Conservation (phyloP, 2,797 vertebrate genomes). For the Melanotaenia trifasciata region DNA sequence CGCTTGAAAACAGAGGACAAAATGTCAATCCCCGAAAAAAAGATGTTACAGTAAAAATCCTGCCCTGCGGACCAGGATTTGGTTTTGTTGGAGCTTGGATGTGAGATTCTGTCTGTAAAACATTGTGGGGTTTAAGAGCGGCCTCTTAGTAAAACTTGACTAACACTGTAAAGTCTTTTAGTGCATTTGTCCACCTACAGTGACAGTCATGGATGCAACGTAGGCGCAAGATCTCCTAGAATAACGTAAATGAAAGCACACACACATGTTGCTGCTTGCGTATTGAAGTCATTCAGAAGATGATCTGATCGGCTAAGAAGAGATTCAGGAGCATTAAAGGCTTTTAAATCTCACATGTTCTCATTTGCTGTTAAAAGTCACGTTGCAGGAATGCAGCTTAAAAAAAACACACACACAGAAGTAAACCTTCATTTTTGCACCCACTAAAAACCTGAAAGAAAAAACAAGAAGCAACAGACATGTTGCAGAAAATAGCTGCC, state of each 20-base stretch:
- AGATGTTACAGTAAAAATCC: slow-evolving; percentile 88
- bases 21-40: slow-evolving; percentile 87
- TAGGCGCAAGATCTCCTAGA: slow-evolving; percentile 15
- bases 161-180: slow-evolving; percentile 13
- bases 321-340: slow-evolving; percentile 69
- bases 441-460: slow-evolving; percentile 26
- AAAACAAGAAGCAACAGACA: slow-evolving; percentile 34
- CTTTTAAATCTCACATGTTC: slow-evolving; percentile 60
- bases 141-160: slow-evolving; percentile 51
- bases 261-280: slow-evolving; percentile 40
- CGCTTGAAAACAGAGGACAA: slow-evolving; percentile 88
- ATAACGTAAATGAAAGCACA: slow-evolving; percentile 45
- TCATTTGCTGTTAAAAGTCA: slow-evolving; percentile 58
- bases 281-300: slow-evolving; percentile 65
- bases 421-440: slow-evolving; percentile 17
- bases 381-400: slow-evolving; percentile 4
- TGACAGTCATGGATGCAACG: slow-evolving; percentile 30
- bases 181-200: slow-evolving; percentile 42
- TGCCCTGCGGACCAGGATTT: slow-evolving; percentile 87
- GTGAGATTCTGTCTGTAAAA: slow-evolving; percentile 85
- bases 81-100: slow-evolving; percentile 83
- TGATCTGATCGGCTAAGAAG: slow-evolving; percentile 68
- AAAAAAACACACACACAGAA: slow-evolving; percentile 6
- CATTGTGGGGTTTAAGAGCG: slow-evolving; percentile 42
- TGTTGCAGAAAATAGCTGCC: slow-evolving; percentile 29